Conservation (phyloP, 2,797 vertebrate genomes). For the Somateria mollissima region DNA sequence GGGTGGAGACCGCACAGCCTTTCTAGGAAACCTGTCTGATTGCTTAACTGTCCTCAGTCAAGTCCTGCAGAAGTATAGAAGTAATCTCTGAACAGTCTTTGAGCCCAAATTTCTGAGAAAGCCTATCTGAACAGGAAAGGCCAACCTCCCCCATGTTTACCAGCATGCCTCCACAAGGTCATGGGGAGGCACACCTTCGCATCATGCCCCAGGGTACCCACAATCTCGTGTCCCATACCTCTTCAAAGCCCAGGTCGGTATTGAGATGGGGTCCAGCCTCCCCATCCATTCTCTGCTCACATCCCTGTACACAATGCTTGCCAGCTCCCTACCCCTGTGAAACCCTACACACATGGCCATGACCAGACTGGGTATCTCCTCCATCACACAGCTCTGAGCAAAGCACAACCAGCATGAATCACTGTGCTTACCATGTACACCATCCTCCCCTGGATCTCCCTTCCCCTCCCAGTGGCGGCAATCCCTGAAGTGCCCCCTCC, state of each 20-base stretch:
- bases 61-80: no score
- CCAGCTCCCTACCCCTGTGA: background rate
- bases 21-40: background rate
- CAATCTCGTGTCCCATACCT: rapidly evolving
- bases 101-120: no score
- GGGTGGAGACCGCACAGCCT: background rate
- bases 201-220: background rate
- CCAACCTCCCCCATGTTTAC: background rate
- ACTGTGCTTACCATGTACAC: background rate
- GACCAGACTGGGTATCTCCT: background rate
- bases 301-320: background rate
- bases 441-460: background rate
- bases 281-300: background rate
- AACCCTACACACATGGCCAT: background rate
- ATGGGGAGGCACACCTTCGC: background rate
- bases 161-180: background rate
- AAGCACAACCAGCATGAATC: background rate
- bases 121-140: background rate
- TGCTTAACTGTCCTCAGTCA: background rate
- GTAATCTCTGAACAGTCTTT: no score
- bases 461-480: background rate
- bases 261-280: background rate
- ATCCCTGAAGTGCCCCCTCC: background rate
- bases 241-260: background rate
- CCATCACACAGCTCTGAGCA: background rate